Percentiles rank a stretch among this genome's conserved stretches.
Evolutionary conservation across 2,113 vertebrate species (phyloP).

Genomic region (Tinamus guttatus): DNA sequence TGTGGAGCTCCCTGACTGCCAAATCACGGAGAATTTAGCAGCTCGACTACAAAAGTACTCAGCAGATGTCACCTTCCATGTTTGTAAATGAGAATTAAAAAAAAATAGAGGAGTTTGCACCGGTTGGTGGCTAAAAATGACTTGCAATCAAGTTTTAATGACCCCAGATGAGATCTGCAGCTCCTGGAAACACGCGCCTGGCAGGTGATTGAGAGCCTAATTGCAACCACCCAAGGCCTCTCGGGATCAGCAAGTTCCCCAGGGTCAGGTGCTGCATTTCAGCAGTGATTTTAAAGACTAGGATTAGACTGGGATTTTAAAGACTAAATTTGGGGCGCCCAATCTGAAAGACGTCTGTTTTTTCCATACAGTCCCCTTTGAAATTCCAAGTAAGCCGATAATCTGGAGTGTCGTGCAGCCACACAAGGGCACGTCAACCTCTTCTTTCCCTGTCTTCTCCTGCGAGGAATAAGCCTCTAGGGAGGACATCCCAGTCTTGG

Average conservation of each 20-base stretch:
- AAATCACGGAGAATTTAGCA: background rate
- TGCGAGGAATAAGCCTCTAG: background rate
- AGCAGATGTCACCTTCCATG: background rate
- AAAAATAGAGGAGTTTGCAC: background rate
- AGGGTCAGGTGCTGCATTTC: background rate
- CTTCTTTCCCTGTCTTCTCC: background rate
- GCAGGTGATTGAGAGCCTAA: constrained; percentile 34
- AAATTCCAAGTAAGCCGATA: too few relatives aligned
- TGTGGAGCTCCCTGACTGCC: background rate
- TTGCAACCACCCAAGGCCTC: constrained; percentile 1
- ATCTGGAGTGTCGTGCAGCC: background rate
- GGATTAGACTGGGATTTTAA: background rate
- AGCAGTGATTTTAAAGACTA: too few relatives aligned
- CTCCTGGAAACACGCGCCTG: background rate
- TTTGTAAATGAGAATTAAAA: background rate
- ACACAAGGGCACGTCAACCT: background rate
- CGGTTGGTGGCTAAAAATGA: background rate
- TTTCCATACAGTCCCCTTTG: background rate
- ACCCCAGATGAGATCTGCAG: background rate
- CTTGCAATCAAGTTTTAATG: background rate
- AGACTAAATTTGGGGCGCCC: background rate
- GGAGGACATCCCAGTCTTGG: background rate
- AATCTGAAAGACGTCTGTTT: background rate
- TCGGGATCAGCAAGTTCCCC: constrained; percentile 7
- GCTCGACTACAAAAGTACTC: background rate